These are phyloP conservation scores for Tanypteryx hageni DNA, from an alignment of 2,888 invertebrate species.

Conservation along the genomic window DNA sequence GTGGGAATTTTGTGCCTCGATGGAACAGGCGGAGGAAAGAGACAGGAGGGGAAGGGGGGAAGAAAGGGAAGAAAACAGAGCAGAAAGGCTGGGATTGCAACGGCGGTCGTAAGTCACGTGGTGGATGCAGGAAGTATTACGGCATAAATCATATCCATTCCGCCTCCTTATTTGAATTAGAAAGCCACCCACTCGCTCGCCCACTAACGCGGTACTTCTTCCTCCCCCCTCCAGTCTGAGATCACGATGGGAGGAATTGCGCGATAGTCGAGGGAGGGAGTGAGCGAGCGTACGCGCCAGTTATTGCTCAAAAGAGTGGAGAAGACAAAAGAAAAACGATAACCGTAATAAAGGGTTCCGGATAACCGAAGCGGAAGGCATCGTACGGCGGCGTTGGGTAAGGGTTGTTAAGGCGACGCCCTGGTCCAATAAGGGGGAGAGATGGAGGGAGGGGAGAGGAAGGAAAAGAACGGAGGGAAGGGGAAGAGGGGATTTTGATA, in stretches of 20 bases:
- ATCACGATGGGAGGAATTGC: no score
- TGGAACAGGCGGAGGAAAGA: not conserved
- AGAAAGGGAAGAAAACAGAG: not conserved
- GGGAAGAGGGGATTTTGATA: conserved; percentile 18
- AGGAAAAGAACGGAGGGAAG: not conserved
- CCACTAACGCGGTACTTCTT: not conserved
- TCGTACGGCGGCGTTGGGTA: not conserved
- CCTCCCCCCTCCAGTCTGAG: not conserved
- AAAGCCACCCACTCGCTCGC: not conserved
- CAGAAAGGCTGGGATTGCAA: not conserved
- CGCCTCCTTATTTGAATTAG: conserved; percentile 21
- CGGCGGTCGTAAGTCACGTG: conserved; percentile 32
- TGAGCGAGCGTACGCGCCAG: not conserved
- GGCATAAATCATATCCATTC: conserved; percentile 41
- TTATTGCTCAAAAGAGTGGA: not conserved
- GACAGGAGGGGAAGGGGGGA: not conserved
- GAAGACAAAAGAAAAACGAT: conserved; percentile 45
- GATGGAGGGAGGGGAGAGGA: not conserved
- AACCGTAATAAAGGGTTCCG: conserved; percentile 47
- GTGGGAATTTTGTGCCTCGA: not conserved
- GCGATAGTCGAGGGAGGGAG: not conserved
- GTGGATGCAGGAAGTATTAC: conserved; percentile 12
- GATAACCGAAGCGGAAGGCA: conserved; percentile 51
- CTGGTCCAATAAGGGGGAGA: not conserved
- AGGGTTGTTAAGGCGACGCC: not conserved